Evolutionary conservation across 2,888 invertebrate genomes (phyloP).

Genomic region (Acanthosepion pharaonis): DNA sequence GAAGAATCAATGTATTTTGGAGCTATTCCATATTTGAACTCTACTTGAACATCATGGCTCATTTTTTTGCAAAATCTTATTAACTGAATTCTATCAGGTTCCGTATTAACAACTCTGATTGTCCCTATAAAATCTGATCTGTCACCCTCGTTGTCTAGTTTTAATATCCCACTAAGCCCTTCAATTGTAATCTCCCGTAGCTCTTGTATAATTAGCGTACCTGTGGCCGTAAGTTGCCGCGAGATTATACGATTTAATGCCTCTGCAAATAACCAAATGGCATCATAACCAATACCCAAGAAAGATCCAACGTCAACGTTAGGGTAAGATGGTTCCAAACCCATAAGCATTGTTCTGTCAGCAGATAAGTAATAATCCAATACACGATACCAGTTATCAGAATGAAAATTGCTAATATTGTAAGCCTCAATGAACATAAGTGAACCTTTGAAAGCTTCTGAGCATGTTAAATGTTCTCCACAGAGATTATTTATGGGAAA

Average conservation of each 20-base stretch:
- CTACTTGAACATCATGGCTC: no score
- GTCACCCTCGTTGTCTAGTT: constrained; percentile 54
- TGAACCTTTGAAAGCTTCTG: background rate
- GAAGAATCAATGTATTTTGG: no score
- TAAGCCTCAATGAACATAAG: background rate
- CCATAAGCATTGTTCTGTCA: constrained; percentile 52
- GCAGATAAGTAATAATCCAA: constrained; percentile 51
- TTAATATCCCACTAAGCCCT: constrained; percentile 55
- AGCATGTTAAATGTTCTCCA: background rate
- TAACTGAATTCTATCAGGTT: no score
- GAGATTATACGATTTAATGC: constrained; percentile 53
- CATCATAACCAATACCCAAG: constrained; percentile 59
- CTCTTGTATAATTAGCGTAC: constrained; percentile 51
- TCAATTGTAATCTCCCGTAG: constrained; percentile 54
- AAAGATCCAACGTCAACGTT: constrained; percentile 52
- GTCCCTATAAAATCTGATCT: constrained; percentile 49
- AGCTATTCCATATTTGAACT: no score
- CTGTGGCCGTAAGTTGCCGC: constrained; percentile 53
- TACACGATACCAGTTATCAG: background rate
- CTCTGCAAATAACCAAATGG: constrained; percentile 51
- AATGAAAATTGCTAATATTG: background rate
- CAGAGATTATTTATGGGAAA: background rate
- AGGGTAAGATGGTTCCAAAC: constrained; percentile 52
- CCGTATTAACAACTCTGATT: no score
- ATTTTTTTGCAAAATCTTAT: no score